Evolutionary conservation across 2,113 vertebrate genomes (phyloP), one percentile per base, ranked within the genome.

Genomic region (Gobiocypris rarus): DNA sequence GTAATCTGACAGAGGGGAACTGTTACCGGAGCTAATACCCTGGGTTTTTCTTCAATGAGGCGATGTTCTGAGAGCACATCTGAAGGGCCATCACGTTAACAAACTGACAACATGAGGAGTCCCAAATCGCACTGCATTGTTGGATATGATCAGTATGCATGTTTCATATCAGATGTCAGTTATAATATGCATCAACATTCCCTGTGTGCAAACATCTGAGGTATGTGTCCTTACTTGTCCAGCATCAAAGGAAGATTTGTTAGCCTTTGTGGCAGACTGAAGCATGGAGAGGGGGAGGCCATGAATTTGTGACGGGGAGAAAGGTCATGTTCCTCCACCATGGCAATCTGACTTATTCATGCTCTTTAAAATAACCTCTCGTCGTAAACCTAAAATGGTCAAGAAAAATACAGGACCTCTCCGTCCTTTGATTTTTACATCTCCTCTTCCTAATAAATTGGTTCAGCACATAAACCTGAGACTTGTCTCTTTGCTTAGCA

Each of bases 1-100:
- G 75, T 90, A 87, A 90, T 88, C 89, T 89, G 85, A 88, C 86
- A 84, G 88, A 48, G 73, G 54, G 86, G 88, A 90, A 88, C 87
- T 83, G 87, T 88, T 89, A 85, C 86, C 86, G 80, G 63, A 73
- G 85, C 86, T 79, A 73, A 81, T 83, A 75, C 86, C 71, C 9
- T 54, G 69, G 87, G 79, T 85, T 80, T 82, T 81, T 74, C 43
- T 79, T 75, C 26, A 56, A 75, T 28, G 26, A 87, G 52, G 56
- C n/a, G 58, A 75, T 28, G 58, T 78, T 85, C 70, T 43, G 58
- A 43, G 70, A n/a, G 45, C 75, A 38, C 56, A 81, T 56, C 63
- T 22, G 34, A 63, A 76, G 56, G 69, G 81, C 80, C 41, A 65
- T 80, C 61, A 67, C 61, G 19, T 67, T 80, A 67, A 80, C 61